These are phyloP conservation scores for Cepphus grylle DNA, from an alignment of 2,113 vertebrate genomes.

Conservation along the genomic window DNA sequence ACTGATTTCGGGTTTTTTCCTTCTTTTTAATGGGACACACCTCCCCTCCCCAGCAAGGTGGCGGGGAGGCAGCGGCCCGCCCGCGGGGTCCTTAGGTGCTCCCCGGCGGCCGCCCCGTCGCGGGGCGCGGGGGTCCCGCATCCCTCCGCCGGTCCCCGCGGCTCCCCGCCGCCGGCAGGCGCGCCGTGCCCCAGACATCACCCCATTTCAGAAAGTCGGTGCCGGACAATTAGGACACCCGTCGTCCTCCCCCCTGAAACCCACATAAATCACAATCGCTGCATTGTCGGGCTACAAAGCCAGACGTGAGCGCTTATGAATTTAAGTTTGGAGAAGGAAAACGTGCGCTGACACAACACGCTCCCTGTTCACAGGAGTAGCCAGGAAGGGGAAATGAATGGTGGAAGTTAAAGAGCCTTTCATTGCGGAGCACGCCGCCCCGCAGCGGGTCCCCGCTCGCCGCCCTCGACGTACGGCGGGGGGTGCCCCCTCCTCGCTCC, in stretches of 20 bases:
- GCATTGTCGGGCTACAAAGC: slow-evolving; percentile 39
- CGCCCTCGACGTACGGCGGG: background rate
- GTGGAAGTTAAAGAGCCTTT: slow-evolving; percentile 55
- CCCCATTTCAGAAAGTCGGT: background rate
- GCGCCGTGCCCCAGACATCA: slow-evolving; percentile 10
- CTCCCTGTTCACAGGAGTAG: slow-evolving; percentile 39
- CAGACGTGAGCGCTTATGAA: slow-evolving; percentile 27
- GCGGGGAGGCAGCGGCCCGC: background rate
- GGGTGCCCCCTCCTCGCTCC: background rate
- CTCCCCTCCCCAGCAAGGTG: background rate
- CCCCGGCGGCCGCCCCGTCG: background rate
- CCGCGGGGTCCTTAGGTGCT: background rate
- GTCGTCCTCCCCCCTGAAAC: background rate
- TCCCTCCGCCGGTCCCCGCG: background rate
- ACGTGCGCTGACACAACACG: slow-evolving; percentile 35
- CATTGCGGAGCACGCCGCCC: slow-evolving; percentile 14
- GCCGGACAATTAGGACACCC: slow-evolving; percentile 11
- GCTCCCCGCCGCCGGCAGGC: background rate
- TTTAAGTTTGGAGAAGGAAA: slow-evolving; percentile 36
- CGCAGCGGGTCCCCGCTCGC: slow-evolving; percentile 8
- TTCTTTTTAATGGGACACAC: background rate
- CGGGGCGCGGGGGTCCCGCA: background rate
- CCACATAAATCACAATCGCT: slow-evolving; percentile 36
- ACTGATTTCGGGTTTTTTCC: background rate
- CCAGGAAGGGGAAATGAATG: slow-evolving; percentile 66